Base-by-base conservation (phyloP, 2,797 vertebrate genomes). In the Tadarida brasiliensis region DNA sequence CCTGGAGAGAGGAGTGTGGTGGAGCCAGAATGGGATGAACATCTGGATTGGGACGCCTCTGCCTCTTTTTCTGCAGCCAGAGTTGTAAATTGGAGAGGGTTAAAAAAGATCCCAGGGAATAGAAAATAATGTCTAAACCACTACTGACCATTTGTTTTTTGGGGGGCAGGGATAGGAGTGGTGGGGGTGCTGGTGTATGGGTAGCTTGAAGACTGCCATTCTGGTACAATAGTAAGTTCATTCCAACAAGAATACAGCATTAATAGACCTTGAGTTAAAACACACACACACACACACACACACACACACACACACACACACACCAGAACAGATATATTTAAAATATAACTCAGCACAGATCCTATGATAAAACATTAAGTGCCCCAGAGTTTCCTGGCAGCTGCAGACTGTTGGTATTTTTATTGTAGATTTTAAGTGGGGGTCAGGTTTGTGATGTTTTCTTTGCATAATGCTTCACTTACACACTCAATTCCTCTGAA, bases 391-490 rank as follows among this genome's bases (percentile, higher is more conserved):
- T 56, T 95, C 67, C 51, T 35, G 73, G 68, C 73, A 54, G 73
- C 84, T 80, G 47, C 11, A 16, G 68, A n/a, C 9, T 80, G 15
- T 44, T 78, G 71, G 73, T 33, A 78, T 91, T 94, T 94, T 85
- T 92, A 90, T 26, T 71, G 26, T 33, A 80, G 68, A 94, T 95
- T 96, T 94, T 71, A 81, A 67, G 47, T 51, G 65, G 73, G 39
- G 84, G 57, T 85, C 0, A 39, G 56, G 26, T 84, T 84, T 59
- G 71, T 35, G 59, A 59, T 65, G 26, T 73, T 89, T 74, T 78
- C 54, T 82, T 94, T 77, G 39, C 20, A 20, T 14, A 19, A 51
- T 76, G n/a, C 59, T 24, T 92, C 57, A 54, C 73, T 84, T 80
- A 39, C 65, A 56, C 7, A 30, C 35, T 96, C 35, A 24, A 68